Conservation (phyloP, 1,140 invertebrate genomes). For the Neocloeon triangulifer region DNA sequence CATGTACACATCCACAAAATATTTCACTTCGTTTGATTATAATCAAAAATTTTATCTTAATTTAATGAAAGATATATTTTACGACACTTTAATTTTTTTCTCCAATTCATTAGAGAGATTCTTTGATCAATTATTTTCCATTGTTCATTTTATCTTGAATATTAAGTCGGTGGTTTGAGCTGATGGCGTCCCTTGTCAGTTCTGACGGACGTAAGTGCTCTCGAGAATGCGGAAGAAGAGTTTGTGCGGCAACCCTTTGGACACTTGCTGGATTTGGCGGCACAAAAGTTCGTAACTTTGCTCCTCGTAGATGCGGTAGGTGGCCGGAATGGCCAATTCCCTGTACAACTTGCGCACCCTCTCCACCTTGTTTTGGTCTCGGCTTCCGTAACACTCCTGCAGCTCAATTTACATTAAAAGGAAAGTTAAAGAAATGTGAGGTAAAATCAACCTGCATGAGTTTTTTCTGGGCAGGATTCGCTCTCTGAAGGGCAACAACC, state of each 20-base stretch:
- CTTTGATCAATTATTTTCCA: too few species aligned
- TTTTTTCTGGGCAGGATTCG: slow-evolving; percentile 18
- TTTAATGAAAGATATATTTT: too few species aligned
- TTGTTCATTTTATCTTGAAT: too few species aligned
- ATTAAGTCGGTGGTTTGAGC: too few species aligned
- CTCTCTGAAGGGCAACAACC: slow-evolving; percentile 24
- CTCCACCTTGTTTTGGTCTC: slow-evolving; percentile 17
- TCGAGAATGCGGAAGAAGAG: slow-evolving; percentile 16
- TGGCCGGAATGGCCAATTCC: slow-evolving; percentile 17
- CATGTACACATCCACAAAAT: too few species aligned
- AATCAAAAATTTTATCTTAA: too few species aligned
- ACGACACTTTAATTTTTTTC: too few species aligned
- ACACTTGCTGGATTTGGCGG: slow-evolving; percentile 15
- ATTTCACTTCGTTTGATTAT: too few species aligned
- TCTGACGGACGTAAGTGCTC: slow-evolving; percentile 16
- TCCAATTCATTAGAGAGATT: too few species aligned
- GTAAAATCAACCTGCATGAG: slow-evolving; percentile 22
- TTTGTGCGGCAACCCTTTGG: slow-evolving; percentile 14
- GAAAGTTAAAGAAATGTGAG: neutral
- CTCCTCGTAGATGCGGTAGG: slow-evolving; percentile 23
- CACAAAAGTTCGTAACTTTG: slow-evolving; percentile 12
- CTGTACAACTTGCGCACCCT: slow-evolving; percentile 22
- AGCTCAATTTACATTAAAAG: too few species aligned
- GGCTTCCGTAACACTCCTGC: slow-evolving; percentile 23
- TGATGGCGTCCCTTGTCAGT: too few species aligned